phyloP scores from a whole-genome alignment of 2,113 vertebrate genomes.

The Bubo scandiacus region DNA sequence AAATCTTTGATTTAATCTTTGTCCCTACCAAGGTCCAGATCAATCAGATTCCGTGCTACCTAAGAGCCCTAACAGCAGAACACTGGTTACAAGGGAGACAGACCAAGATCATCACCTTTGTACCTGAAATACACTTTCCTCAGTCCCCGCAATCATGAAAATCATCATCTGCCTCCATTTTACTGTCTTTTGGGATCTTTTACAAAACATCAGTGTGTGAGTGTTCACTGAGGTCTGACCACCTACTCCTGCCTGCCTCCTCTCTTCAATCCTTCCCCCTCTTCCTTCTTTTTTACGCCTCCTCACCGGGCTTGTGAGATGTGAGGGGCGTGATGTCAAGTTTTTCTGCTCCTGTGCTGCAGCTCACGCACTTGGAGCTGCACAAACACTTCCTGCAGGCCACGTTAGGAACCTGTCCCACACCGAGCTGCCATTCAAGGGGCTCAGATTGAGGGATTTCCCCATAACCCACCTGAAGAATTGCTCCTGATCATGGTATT shows the following conservation, averaged over 20 bases:
- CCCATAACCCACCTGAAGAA: not conserved
- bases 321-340: fast-evolving
- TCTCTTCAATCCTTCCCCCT: not conserved
- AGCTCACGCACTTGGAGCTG: not conserved
- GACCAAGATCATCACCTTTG: not conserved
- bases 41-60: not conserved
- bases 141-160: too few species aligned
- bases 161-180: not conserved
- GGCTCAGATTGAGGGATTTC: not conserved
- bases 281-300: too few species aligned
- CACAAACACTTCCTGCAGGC: not conserved
- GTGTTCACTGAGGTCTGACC: too few species aligned
- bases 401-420: not conserved
- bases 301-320: fast-evolving
- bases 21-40: not conserved
- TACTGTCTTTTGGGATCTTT: not conserved
- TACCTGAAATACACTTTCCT: not conserved
- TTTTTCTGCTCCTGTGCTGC: not conserved
- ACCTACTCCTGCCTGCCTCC: not conserved
- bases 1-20: not conserved
- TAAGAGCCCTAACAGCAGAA: not conserved
- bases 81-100: too few species aligned
- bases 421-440: not conserved
- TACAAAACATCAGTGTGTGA: not conserved
- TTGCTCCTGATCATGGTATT: not conserved